Evolutionary conservation across 2,113 vertebrate species (phyloP).

Genomic region (Notothenia coriiceps): DNA sequence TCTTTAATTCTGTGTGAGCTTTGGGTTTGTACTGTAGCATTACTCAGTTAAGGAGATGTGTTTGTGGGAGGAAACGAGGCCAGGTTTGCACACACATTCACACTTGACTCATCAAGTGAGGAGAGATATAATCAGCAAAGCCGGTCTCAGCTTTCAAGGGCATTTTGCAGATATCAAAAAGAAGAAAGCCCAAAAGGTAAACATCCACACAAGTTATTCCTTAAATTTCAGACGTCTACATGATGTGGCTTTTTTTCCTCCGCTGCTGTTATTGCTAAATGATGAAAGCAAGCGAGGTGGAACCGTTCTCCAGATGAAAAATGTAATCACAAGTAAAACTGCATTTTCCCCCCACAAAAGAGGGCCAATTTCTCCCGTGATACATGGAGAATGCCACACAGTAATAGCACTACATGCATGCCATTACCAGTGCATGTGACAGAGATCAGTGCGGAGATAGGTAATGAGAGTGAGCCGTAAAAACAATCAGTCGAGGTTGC

Average conservation of each 20-base stretch:
- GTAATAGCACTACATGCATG: conserved; percentile 47
- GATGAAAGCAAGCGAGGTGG: conserved; percentile 26
- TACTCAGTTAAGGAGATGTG: conserved; percentile 44
- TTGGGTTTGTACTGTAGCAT: conserved; percentile 24
- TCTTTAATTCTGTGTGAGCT: conserved; percentile 62
- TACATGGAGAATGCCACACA: conserved; percentile 19
- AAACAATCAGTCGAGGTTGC: conserved; percentile 47
- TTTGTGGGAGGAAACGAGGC: conserved; percentile 59
- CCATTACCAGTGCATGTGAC: conserved; percentile 48
- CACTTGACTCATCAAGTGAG: conserved; percentile 53
- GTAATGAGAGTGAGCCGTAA: conserved; percentile 59
- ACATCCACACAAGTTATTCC: not conserved
- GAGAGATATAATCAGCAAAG: conserved; percentile 51
- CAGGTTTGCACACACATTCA: conserved; percentile 46
- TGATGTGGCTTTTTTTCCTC: conserved; percentile 8
- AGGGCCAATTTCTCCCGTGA: conserved; percentile 38
- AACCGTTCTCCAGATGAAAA: conserved; percentile 22
- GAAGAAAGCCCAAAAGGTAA: conserved; percentile 15
- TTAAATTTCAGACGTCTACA: not conserved
- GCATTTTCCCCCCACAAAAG: conserved; percentile 15
- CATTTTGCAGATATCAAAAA: conserved; percentile 35
- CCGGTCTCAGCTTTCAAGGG: conserved; percentile 29
- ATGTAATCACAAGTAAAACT: conserved; percentile 25
- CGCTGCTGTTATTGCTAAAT: conserved; percentile 24
- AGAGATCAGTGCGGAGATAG: conserved; percentile 51